phyloP scores from a whole-genome alignment of 2,113 vertebrate genomes.

The Oceanodroma tethys region DNA sequence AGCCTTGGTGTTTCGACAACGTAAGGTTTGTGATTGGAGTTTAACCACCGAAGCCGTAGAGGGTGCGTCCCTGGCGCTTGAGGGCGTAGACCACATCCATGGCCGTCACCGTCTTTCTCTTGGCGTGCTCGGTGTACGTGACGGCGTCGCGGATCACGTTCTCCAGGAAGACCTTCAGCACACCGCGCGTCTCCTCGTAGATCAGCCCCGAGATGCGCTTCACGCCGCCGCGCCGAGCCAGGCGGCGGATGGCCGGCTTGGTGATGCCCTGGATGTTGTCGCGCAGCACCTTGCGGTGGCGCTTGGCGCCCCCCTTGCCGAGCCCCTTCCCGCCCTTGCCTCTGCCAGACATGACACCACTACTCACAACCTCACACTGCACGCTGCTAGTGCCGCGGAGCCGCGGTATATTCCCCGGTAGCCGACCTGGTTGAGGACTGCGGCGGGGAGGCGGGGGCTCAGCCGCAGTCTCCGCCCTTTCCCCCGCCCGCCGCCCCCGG shows the following conservation, averaged over 20 bases:
- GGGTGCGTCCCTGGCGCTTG: slow-evolving; percentile 74
- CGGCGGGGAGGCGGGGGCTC: not conserved
- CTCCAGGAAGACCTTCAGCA: slow-evolving; percentile 68
- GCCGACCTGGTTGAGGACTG: not conserved
- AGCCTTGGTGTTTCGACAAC: not conserved
- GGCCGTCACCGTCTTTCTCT: slow-evolving; percentile 78
- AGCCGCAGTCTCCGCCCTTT: not conserved
- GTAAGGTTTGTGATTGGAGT: too few species aligned
- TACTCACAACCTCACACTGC: not conserved
- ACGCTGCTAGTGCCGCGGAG: not conserved
- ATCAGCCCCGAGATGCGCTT: slow-evolving; percentile 80
- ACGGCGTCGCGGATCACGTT: slow-evolving; percentile 79
- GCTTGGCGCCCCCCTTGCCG: slow-evolving; percentile 69
- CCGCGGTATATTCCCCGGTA: not conserved
- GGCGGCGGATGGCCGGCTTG: slow-evolving; percentile 66
- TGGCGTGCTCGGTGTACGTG: slow-evolving; percentile 80
- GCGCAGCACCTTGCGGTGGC: slow-evolving; percentile 70
- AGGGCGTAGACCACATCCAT: slow-evolving; percentile 80
- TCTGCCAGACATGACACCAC: too few species aligned
- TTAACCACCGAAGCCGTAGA: slow-evolving; percentile 58
- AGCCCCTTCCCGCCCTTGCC: not conserved
- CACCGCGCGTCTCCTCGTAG: slow-evolving; percentile 78
- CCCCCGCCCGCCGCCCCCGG: not conserved
- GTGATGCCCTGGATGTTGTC: slow-evolving; percentile 79
- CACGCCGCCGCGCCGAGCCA: slow-evolving; percentile 62